Evolutionary conservation across 2,888 invertebrate species (phyloP).

Genomic region (Andrena haemorrhoa): DNA sequence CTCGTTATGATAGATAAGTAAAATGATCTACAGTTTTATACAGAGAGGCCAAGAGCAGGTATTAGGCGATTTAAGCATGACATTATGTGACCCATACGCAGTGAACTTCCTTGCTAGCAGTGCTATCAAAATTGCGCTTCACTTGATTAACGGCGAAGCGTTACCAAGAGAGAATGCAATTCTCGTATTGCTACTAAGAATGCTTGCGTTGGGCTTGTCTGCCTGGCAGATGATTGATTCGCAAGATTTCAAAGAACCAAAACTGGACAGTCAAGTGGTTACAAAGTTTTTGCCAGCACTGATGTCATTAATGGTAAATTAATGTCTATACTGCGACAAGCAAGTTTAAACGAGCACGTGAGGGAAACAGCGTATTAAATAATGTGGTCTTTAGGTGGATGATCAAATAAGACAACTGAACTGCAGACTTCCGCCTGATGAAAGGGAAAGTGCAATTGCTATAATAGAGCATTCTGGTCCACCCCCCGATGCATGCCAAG

Average conservation of each 20-base stretch:
- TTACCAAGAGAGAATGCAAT: constrained; percentile 97
- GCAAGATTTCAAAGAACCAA: constrained; percentile 97
- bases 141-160: constrained; percentile 95
- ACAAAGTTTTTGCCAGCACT: constrained; percentile 97
- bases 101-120: constrained; percentile 97
- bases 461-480: constrained; percentile 97
- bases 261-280: constrained; percentile 96
- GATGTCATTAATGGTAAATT: constrained; percentile 94
- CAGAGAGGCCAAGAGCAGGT: constrained; percentile 86
- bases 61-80: constrained; percentile 97
- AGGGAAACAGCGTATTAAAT: constrained; percentile 8
- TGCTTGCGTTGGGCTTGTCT: constrained; percentile 96
- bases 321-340: constrained; percentile 9
- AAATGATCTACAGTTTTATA: constrained; percentile 54
- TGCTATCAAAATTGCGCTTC: constrained; percentile 95
- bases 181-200: constrained; percentile 93
- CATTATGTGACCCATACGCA: constrained; percentile 98
- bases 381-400: constrained; percentile 85
- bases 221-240: constrained; percentile 99
- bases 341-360: background rate
- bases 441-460: constrained; percentile 96
- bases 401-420: constrained; percentile 94
- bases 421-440: constrained; percentile 95
- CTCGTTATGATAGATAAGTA: constrained; percentile 27
- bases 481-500: constrained; percentile 96